phyloP scores from a whole-genome alignment of 2,888 invertebrate species.

The Nipponacmea schrenckii region DNA sequence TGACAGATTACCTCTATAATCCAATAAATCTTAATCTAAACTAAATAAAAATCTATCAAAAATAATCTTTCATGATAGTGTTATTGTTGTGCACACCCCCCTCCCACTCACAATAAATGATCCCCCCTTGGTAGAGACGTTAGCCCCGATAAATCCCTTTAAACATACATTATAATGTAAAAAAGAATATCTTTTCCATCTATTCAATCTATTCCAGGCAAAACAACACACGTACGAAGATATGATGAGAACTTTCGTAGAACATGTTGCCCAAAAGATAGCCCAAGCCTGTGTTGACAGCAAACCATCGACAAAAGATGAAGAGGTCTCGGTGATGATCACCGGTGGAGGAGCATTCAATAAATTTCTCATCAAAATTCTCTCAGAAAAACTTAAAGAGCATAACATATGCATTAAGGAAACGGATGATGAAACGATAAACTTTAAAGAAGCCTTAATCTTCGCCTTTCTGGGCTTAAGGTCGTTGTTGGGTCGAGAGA shows the following conservation, averaged over 20 bases:
- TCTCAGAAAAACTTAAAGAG: slow-evolving; percentile 40
- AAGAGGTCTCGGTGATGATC: slow-evolving; percentile 42
- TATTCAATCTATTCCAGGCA: slow-evolving; percentile 20
- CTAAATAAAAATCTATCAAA: too few species aligned
- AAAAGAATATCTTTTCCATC: too few species aligned
- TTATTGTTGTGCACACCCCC: too few species aligned
- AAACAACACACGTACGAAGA: slow-evolving; percentile 37
- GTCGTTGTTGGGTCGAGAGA: slow-evolving; percentile 52
- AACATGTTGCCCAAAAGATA: slow-evolving; percentile 53
- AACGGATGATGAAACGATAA: slow-evolving; percentile 51
- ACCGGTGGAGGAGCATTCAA: slow-evolving; percentile 64
- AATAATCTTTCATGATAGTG: too few species aligned
- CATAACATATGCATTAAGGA: slow-evolving; percentile 32
- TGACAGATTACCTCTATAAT: too few species aligned
- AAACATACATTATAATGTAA: too few species aligned
- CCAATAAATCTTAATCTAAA: too few species aligned
- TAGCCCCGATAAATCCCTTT: too few species aligned
- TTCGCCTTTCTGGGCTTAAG: slow-evolving; percentile 61
- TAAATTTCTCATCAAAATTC: slow-evolving; percentile 43
- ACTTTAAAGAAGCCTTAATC: slow-evolving; percentile 61
- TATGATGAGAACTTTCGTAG: slow-evolving; percentile 52
- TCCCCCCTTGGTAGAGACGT: too few species aligned
- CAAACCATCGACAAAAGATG: slow-evolving; percentile 8
- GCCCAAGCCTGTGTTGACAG: slow-evolving; percentile 39
- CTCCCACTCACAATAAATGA: too few species aligned